phyloP scores from a whole-genome alignment of 2,888 invertebrate species.

The Dynastes hyllus region DNA sequence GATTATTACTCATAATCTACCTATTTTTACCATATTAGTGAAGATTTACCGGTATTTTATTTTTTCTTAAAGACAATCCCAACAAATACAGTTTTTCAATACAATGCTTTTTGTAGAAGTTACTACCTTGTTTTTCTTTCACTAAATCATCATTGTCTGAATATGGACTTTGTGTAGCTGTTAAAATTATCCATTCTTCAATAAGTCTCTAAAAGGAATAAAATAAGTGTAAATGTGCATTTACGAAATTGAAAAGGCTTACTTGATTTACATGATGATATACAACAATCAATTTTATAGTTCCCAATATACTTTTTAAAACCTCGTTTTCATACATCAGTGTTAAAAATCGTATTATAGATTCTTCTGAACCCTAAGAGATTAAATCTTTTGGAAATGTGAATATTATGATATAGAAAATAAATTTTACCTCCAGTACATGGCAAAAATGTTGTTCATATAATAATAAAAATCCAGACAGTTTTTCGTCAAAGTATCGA shows the following conservation, averaged over 20 bases:
- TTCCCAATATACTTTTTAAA: constrained; percentile 62
- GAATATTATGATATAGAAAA: neutral
- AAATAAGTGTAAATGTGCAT: neutral
- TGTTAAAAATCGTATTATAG: constrained; percentile 70
- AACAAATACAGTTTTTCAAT: constrained; percentile 59
- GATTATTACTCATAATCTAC: no score
- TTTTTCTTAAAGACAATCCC: constrained; percentile 51
- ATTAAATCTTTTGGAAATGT: neutral
- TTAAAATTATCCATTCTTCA: constrained; percentile 55
- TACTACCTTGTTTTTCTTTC: constrained; percentile 52
- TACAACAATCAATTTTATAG: constrained; percentile 70
- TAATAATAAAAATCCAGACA: constrained; percentile 57
- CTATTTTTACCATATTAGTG: no score
- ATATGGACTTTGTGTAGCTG: constrained; percentile 71
- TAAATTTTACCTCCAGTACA: constrained; percentile 63
- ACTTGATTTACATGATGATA: constrained; percentile 73
- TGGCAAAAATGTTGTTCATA: constrained; percentile 58
- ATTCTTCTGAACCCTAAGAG: constrained; percentile 73
- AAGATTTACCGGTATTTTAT: constrained; percentile 35
- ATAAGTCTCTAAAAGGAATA: constrained; percentile 55
- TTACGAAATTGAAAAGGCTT: neutral
- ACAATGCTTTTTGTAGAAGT: constrained; percentile 54
- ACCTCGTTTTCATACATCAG: constrained; percentile 65
- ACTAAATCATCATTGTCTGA: constrained; percentile 69
- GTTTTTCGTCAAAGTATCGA: constrained; percentile 57